These are phyloP conservation scores for Hippocampus guttulatus DNA, from an alignment of 2,113 vertebrate species.

Conservation along the genomic window DNA sequence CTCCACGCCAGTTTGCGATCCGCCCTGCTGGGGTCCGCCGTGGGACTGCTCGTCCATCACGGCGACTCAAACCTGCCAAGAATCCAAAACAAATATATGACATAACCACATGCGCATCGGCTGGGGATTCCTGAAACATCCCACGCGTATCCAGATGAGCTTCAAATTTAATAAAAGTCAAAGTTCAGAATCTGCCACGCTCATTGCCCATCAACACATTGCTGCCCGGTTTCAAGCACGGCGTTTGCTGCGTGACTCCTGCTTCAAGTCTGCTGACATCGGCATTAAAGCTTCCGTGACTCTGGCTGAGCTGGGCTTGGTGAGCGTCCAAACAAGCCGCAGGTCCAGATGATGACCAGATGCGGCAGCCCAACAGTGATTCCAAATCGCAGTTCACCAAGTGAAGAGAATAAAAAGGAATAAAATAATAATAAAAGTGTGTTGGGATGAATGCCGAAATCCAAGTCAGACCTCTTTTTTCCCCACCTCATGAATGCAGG, in stretches of 20 bases:
- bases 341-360: slow-evolving; percentile 62
- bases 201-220: neutral
- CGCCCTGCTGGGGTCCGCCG: slow-evolving; percentile 62
- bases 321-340: slow-evolving; percentile 49
- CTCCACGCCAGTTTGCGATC: slow-evolving; percentile 34
- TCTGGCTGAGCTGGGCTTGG: slow-evolving; percentile 45
- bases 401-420: slow-evolving; percentile 3
- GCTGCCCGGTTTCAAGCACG: neutral
- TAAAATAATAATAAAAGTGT: neutral
- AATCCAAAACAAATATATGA: neutral
- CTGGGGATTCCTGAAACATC: neutral
- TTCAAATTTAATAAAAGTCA: neutral
- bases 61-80: slow-evolving; percentile 39
- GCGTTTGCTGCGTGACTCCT: slow-evolving; percentile 17
- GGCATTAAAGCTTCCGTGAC: slow-evolving; percentile 27
- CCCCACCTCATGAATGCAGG: no score
- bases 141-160: neutral
- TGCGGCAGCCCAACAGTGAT: slow-evolving; percentile 25
- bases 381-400: slow-evolving; percentile 2
- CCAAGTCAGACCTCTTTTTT: neutral
- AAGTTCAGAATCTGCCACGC: neutral
- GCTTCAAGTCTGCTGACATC: slow-evolving; percentile 17
- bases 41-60: slow-evolving; percentile 83
- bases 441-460: slow-evolving; percentile 16
- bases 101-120: neutral